Evolutionary conservation across 2,888 invertebrate genomes (phyloP).

Genomic region (Prosapia bicincta): DNA sequence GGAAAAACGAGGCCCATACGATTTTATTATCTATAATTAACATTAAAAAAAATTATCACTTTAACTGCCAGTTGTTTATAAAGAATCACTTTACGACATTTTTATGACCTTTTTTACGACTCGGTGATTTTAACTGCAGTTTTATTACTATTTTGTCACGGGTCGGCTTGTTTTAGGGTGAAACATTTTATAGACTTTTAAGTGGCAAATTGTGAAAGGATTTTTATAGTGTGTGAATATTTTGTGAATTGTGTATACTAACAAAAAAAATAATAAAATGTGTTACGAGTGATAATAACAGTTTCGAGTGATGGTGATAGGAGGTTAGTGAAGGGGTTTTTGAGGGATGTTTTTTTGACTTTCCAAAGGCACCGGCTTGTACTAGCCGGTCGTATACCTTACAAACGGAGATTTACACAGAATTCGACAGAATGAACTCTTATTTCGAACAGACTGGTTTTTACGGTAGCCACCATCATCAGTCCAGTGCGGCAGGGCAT

Average conservation of each 20-base stretch:
- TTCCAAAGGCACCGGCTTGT: slow-evolving; percentile 16
- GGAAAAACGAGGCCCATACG: background rate
- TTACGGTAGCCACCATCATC: slow-evolving; percentile 86
- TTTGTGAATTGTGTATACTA: background rate
- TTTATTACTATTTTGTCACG: slow-evolving; percentile 13
- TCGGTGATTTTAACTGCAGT: slow-evolving; percentile 5
- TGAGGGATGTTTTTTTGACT: background rate
- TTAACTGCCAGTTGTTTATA: slow-evolving; percentile 10
- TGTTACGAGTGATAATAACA: background rate
- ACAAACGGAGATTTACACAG: slow-evolving; percentile 23
- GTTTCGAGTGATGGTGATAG: background rate
- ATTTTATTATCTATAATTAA: background rate
- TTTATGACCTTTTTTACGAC: slow-evolving; percentile 11
- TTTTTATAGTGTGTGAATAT: background rate
- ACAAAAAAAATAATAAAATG: background rate
- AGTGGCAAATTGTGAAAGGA: background rate
- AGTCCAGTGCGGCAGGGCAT: slow-evolving; percentile 58
- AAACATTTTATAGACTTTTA: slow-evolving; percentile 20
- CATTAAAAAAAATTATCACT: background rate
- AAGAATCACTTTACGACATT: slow-evolving; percentile 6
- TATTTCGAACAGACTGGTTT: slow-evolving; percentile 96
- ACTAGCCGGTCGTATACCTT: background rate
- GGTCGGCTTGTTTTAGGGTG: slow-evolving; percentile 4
- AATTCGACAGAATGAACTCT: slow-evolving; percentile 70
- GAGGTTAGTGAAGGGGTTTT: background rate